These are phyloP conservation scores for Noctilio leporinus DNA, from an alignment of 2,113 vertebrate genomes.

Conservation along the genomic window DNA sequence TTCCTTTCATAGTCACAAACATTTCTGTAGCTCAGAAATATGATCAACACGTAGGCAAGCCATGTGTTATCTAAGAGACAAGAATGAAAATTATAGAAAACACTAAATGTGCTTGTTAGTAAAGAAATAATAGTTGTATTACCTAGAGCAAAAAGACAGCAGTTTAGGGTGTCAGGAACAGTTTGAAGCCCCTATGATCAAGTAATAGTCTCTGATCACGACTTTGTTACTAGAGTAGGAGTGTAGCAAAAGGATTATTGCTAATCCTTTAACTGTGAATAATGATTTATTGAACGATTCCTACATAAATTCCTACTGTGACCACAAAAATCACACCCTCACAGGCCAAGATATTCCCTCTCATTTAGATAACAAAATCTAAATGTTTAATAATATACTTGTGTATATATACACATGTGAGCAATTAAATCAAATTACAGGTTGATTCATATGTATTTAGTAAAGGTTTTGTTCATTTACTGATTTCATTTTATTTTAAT, in stretches of 20 bases:
- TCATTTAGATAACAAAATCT: not conserved
- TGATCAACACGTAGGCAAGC: conserved; percentile 2
- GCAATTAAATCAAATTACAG: conserved; percentile 28
- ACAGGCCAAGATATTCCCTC: not conserved
- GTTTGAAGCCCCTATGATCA: conserved; percentile 31
- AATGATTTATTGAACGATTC: conserved; percentile 64
- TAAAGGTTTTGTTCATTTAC: not conserved
- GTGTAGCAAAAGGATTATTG: conserved; percentile 13
- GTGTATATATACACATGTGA: not conserved
- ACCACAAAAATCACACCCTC: conserved; percentile 13
- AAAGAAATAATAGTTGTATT: conserved; percentile 41
- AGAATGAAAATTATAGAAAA: conserved; percentile 49
- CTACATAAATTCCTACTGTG: conserved; percentile 2
- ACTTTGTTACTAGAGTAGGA: not conserved
- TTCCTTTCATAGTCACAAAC: not conserved
- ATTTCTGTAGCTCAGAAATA: conserved; percentile 38
- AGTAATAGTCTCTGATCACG: not conserved
- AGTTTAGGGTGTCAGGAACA: conserved; percentile 31
- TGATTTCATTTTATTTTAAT: conserved; percentile 51
- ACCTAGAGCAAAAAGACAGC: not conserved
- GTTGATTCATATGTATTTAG: not conserved
- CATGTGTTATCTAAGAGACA: not conserved
- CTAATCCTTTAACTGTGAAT: conserved; percentile 27
- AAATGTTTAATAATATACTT: not conserved
- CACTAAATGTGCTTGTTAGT: not conserved